Evolutionary conservation across 2,113 vertebrate species (phyloP).

Genomic region (Coreoperca whiteheadi): DNA sequence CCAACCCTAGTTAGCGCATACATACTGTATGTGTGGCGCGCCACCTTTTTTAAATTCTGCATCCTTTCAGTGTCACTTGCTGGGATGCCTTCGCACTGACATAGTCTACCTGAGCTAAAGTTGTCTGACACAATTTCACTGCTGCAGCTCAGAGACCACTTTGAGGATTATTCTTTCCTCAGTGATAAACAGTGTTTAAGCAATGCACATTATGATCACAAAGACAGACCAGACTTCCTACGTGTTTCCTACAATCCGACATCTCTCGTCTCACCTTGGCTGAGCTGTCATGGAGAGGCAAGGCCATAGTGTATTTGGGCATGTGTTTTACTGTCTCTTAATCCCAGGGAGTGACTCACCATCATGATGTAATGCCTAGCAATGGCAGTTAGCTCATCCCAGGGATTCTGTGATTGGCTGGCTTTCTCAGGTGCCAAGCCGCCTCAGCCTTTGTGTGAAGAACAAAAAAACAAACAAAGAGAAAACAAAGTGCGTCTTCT

Average conservation of each 20-base stretch:
- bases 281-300: slow-evolving; percentile 19
- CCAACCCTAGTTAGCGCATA: not conserved
- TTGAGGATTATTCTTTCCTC: slow-evolving; percentile 5
- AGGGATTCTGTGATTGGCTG: slow-evolving; percentile 61
- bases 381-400: slow-evolving; percentile 74
- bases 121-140: slow-evolving; percentile 24
- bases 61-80: slow-evolving; percentile 14
- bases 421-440: slow-evolving; percentile 59
- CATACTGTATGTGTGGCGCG: not conserved
- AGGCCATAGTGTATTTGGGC: slow-evolving; percentile 20
- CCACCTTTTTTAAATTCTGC: not conserved
- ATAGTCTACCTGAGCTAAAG: slow-evolving; percentile 6
- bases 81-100: not conserved
- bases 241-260: not conserved
- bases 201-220: slow-evolving; percentile 19
- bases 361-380: slow-evolving; percentile 80
- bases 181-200: slow-evolving; percentile 20
- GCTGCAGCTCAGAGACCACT: slow-evolving; percentile 18
- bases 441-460: slow-evolving; percentile 55
- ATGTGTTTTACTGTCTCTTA: slow-evolving; percentile 49
- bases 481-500: not conserved
- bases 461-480: slow-evolving; percentile 9
- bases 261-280: not conserved
- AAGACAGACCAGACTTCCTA: not conserved
- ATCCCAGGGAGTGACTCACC: slow-evolving; percentile 77